These are phyloP conservation scores for Pseudobourletiella spinata DNA, from an alignment of 1,140 invertebrate species.

Conservation along the genomic window DNA sequence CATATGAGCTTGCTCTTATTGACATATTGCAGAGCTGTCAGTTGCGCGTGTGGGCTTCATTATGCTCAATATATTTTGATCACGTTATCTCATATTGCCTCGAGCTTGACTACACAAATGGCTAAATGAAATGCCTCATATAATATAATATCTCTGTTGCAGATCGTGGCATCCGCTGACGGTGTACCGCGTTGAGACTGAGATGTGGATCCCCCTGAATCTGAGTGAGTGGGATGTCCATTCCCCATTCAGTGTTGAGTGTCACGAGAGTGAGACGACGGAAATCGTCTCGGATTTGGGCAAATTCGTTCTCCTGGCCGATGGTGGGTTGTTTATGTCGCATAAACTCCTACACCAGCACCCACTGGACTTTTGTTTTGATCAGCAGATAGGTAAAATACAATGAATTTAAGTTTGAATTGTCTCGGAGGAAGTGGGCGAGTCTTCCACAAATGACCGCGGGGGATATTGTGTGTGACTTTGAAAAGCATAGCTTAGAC, in stretches of 20 bases:
- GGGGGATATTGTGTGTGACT: neutral
- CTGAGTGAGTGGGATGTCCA: slow-evolving; percentile 22
- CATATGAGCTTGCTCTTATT: no score
- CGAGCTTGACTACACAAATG: no score
- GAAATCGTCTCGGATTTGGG: slow-evolving; percentile 27
- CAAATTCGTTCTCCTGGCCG: slow-evolving; percentile 19
- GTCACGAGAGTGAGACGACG: slow-evolving; percentile 8
- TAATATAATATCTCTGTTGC: no score
- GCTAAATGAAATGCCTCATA: no score
- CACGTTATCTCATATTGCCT: no score
- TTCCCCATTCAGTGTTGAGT: slow-evolving; percentile 10
- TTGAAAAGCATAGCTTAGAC: neutral
- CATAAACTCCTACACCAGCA: slow-evolving; percentile 9
- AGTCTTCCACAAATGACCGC: no score
- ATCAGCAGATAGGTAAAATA: slow-evolving; percentile 28
- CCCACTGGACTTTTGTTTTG: slow-evolving; percentile 29
- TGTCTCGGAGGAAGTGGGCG: no score
- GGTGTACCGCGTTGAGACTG: slow-evolving; percentile 11
- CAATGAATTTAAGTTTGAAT: neutral
- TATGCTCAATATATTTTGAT: no score
- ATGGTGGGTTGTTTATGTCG: slow-evolving; percentile 25
- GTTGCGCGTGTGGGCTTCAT: no score
- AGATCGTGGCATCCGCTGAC: slow-evolving; percentile 28
- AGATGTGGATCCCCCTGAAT: slow-evolving; percentile 4
- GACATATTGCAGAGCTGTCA: no score